A percentile compares a stretch with the other conserved stretches of the same genome.
Evolutionary conservation across 2,888 invertebrate genomes (phyloP).

Genomic region (Protophormia terraenovae): DNA sequence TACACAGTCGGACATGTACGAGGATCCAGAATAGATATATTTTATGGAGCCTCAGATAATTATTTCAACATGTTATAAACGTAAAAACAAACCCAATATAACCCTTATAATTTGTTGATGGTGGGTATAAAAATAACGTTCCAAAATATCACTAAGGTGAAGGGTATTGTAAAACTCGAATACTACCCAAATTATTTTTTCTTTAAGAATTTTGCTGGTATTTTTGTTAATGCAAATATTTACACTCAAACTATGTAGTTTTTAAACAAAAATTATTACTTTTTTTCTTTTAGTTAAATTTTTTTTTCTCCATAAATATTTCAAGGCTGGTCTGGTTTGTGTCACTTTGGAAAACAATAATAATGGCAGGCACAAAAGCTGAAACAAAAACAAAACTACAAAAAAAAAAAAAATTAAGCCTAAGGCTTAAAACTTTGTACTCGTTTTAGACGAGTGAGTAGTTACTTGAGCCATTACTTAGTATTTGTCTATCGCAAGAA

Average conservation of each 20-base stretch:
- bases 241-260: not conserved
- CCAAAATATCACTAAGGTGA: too few relatives aligned
- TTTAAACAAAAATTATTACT: constrained; percentile 23
- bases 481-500: constrained; percentile 46
- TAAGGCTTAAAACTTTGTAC: constrained; percentile 27
- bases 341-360: constrained; percentile 46
- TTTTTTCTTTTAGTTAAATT: not conserved
- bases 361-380: constrained; percentile 12
- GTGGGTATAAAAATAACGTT: too few relatives aligned
- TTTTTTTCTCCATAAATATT: constrained; percentile 9
- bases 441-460: constrained; percentile 1
- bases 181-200: too few relatives aligned
- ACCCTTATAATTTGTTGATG: too few relatives aligned
- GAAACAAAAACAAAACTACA: not conserved
- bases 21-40: too few relatives aligned
- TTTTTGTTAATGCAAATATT: not conserved
- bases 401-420: constrained; percentile 13
- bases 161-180: too few relatives aligned
- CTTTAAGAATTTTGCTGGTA: too few relatives aligned
- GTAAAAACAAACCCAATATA: too few relatives aligned
- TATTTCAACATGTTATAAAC: too few relatives aligned
- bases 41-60: too few relatives aligned
- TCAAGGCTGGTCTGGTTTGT: constrained; percentile 57
- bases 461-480: constrained; percentile 44
- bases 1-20: too few relatives aligned